Evolutionary conservation across 1,140 invertebrate genomes (phyloP).

Genomic region (Palaemon carinicauda): DNA sequence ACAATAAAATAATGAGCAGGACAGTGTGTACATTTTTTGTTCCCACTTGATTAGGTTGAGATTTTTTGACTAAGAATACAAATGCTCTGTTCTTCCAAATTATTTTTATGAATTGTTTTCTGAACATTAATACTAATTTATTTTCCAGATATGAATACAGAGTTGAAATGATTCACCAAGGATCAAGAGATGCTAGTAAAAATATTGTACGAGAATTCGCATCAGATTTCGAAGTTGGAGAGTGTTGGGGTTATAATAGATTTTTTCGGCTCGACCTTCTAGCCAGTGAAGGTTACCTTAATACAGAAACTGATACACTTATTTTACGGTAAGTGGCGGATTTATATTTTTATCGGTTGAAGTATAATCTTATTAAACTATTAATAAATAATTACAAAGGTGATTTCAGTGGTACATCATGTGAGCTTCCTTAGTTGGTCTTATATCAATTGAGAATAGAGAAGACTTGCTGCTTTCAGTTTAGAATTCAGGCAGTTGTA

Average conservation of each 20-base stretch:
- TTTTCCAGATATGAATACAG: constrained; percentile 85
- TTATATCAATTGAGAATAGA: neutral
- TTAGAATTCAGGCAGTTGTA: neutral
- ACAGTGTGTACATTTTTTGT: too few relatives aligned
- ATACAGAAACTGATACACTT: constrained; percentile 77
- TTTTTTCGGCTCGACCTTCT: constrained; percentile 91
- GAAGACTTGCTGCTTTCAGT: neutral
- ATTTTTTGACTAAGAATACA: too few relatives aligned
- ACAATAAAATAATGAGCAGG: too few relatives aligned
- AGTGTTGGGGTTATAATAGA: constrained; percentile 96
- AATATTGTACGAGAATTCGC: constrained; percentile 90
- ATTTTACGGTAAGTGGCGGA: constrained; percentile 71
- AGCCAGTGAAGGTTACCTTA: constrained; percentile 85
- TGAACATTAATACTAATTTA: neutral
- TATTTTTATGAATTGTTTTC: too few relatives aligned
- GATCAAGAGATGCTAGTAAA: constrained; percentile 82
- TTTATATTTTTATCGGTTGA: too few relatives aligned
- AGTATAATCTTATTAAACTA: too few relatives aligned
- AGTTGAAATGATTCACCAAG: constrained; percentile 94
- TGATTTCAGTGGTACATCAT: too few relatives aligned
- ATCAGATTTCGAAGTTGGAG: constrained; percentile 95
- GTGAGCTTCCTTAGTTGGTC: too few relatives aligned
- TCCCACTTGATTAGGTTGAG: too few relatives aligned
- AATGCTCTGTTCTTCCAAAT: too few relatives aligned
- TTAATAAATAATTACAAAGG: too few relatives aligned